phyloP scores from a whole-genome alignment of 2,113 vertebrate species.

The Lutjanus erythropterus region DNA sequence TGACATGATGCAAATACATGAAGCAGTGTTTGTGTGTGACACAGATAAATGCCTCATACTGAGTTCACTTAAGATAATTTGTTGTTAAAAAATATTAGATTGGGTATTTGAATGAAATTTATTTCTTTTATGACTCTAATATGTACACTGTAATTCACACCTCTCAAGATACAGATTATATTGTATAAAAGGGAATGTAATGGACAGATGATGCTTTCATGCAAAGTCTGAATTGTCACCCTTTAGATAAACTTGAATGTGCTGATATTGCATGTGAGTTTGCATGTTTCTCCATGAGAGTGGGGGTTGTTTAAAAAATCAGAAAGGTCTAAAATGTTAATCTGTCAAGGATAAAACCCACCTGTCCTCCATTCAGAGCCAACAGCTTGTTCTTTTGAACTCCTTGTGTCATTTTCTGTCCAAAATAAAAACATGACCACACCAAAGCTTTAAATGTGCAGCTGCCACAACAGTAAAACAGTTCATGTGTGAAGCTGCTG shows the following conservation, averaged over 20 bases:
- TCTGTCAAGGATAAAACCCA: conserved; percentile 39
- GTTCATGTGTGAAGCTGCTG: conserved; percentile 36
- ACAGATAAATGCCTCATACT: background rate
- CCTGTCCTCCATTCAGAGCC: conserved; percentile 40
- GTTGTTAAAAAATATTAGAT: too few relatives aligned
- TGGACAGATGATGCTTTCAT: background rate
- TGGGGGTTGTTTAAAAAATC: conserved; percentile 16
- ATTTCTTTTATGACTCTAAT: background rate
- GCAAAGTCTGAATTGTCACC: background rate
- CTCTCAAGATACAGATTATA: background rate
- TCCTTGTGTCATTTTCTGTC: conserved; percentile 48
- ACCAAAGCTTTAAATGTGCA: conserved; percentile 54
- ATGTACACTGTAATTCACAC: background rate
- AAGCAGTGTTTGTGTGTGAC: background rate
- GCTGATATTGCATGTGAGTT: background rate
- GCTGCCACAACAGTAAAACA: conserved; percentile 24
- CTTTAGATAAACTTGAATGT: background rate
- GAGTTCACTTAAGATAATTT: too few relatives aligned
- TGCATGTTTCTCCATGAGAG: background rate
- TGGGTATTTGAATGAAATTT: too few relatives aligned
- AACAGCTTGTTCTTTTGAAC: conserved; percentile 56
- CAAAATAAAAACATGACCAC: conserved; percentile 38
- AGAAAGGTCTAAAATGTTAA: conserved; percentile 42
- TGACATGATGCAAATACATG: conserved; percentile 12
- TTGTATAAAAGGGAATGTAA: background rate